These are phyloP conservation scores for Perca schrenkii DNA, from an alignment of 2,113 vertebrate species.

Conservation along the genomic window DNA sequence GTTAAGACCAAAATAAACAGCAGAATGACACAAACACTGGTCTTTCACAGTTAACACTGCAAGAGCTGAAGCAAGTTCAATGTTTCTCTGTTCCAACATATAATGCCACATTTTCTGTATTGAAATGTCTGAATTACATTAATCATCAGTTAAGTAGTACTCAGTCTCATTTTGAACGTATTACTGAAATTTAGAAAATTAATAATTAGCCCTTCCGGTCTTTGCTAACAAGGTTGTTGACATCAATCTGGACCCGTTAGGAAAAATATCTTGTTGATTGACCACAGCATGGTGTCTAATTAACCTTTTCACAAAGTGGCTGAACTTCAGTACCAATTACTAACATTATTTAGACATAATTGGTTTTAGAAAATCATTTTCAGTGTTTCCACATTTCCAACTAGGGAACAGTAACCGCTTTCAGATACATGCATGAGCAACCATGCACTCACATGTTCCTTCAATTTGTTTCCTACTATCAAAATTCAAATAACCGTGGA, in stretches of 20 bases:
- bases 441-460: slow-evolving; percentile 6
- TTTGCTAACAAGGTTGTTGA: slow-evolving; percentile 2
- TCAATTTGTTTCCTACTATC: neutral
- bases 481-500: neutral
- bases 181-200: neutral
- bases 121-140: neutral
- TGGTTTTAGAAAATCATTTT: slow-evolving; percentile 41
- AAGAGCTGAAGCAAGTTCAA: neutral
- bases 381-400: slow-evolving; percentile 21
- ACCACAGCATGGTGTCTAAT: slow-evolving; percentile 40
- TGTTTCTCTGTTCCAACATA: neutral
- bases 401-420: slow-evolving; percentile 7
- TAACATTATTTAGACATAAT: neutral
- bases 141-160: neutral
- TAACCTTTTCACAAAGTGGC: slow-evolving; percentile 33
- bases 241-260: neutral
- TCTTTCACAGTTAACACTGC: neutral
- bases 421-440: slow-evolving; percentile 22
- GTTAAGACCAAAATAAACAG: neutral
- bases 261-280: neutral
- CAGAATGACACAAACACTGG: neutral
- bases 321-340: slow-evolving; percentile 8
- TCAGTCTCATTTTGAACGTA: neutral
- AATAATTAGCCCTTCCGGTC: neutral
- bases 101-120: neutral